Conservation (phyloP, 2,113 vertebrate genomes). For the Leptobrachium leishanense region DNA sequence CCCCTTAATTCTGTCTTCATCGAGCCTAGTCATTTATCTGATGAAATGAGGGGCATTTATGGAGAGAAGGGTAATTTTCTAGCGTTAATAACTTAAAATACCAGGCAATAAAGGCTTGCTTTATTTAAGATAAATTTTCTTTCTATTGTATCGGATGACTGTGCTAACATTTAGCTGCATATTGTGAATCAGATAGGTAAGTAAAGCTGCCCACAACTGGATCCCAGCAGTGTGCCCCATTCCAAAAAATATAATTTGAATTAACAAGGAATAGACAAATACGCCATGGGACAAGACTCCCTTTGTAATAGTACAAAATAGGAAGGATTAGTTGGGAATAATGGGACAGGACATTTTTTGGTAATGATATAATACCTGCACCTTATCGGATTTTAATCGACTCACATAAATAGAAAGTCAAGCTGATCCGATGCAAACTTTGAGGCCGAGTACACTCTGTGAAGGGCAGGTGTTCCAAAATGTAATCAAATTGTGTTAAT, state of each 20-base stretch:
- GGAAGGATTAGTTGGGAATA: constrained; percentile 47
- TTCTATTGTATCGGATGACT: constrained; percentile 66
- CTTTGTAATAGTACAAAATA: constrained; percentile 39
- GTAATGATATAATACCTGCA: constrained; percentile 30
- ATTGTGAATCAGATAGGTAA: constrained; percentile 57
- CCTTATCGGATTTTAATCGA: constrained; percentile 28
- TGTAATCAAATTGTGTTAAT: constrained; percentile 36
- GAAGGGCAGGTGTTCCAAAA: constrained; percentile 26
- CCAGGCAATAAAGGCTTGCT: constrained; percentile 61
- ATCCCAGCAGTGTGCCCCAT: constrained; percentile 51
- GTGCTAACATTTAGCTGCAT: constrained; percentile 56
- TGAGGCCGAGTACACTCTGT: constrained; percentile 13
- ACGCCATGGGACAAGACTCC: constrained; percentile 51
- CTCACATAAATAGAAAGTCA: constrained; percentile 14
- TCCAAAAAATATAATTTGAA: constrained; percentile 50
- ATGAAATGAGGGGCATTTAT: constrained; percentile 65
- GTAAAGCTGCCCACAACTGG: constrained; percentile 58
- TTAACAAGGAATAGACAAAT: constrained; percentile 52
- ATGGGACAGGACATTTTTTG: constrained; percentile 24
- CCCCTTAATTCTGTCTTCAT: constrained; percentile 60
- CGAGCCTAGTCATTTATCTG: constrained; percentile 62
- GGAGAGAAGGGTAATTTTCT: constrained; percentile 62
- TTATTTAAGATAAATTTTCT: constrained; percentile 64
- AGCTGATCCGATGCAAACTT: constrained; percentile 25
- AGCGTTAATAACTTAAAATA: constrained; percentile 68